Evolutionary conservation across 1,140 invertebrate genomes (phyloP).

Genomic region (Drosophila chauvacae): DNA sequence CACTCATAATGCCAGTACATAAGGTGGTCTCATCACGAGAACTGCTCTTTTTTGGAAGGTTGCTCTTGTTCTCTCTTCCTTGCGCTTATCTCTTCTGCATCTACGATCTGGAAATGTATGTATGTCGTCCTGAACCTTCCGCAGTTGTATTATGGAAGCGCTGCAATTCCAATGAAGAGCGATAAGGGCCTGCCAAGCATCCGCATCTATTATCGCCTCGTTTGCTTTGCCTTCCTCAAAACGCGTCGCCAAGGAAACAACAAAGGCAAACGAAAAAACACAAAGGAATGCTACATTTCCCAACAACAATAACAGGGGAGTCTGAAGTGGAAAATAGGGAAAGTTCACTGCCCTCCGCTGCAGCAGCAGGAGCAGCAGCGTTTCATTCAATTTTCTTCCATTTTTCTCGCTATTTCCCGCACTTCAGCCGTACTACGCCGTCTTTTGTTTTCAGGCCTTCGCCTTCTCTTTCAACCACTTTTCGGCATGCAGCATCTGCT

Average conservation of each 20-base stretch:
- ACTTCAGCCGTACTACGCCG: constrained; percentile 38
- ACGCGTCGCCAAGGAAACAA: constrained; percentile 26
- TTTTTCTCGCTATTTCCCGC: constrained; percentile 29
- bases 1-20: neutral
- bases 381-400: constrained; percentile 43
- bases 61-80: neutral
- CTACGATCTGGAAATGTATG: neutral
- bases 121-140: neutral
- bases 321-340: constrained; percentile 46
- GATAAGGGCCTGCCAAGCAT: constrained; percentile 16
- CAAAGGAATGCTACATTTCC: constrained; percentile 23
- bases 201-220: constrained; percentile 22
- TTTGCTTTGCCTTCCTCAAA: constrained; percentile 11
- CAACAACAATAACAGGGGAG: constrained; percentile 15
- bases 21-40: neutral
- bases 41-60: neutral
- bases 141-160: neutral
- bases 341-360: constrained; percentile 64
- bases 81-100: neutral
- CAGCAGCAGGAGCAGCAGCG: constrained; percentile 16
- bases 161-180: neutral
- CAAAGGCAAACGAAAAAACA: constrained; percentile 15
- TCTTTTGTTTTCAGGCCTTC: constrained; percentile 48
- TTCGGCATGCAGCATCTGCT: constrained; percentile 51
- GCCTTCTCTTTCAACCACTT: constrained; percentile 55